These are phyloP conservation scores for Craniophora ligustri DNA, from an alignment of 2,888 invertebrate species.

Conservation along the genomic window DNA sequence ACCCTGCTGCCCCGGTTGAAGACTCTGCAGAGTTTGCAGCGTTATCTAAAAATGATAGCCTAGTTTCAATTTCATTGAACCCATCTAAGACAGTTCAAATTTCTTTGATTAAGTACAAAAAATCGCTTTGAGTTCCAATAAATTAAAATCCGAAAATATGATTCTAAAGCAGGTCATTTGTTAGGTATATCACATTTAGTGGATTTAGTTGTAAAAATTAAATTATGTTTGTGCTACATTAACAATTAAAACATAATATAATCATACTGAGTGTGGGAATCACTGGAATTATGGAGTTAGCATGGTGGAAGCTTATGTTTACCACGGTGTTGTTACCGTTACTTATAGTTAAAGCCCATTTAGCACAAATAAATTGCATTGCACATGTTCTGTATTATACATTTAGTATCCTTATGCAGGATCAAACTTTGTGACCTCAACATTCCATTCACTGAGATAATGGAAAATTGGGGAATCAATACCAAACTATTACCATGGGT, in stretches of 20 bases:
- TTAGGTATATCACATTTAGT: conserved; percentile 62
- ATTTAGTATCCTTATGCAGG: conserved; percentile 15
- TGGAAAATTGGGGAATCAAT: conserved; percentile 10
- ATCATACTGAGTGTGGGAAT: conserved; percentile 24
- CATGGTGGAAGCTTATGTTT: conserved; percentile 53
- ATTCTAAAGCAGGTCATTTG: conserved; percentile 74
- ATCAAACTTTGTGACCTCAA: conserved; percentile 25
- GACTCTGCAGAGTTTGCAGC: conserved; percentile 95
- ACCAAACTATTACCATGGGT: conserved; percentile 15
- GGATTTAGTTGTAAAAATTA: conserved; percentile 46
- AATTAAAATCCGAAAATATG: conserved; percentile 53
- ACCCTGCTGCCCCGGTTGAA: conserved; percentile 96
- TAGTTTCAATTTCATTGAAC: conserved; percentile 74
- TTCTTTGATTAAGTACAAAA: conserved; percentile 37
- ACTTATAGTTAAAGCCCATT: conserved; percentile 48
- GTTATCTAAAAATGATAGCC: conserved; percentile 92
- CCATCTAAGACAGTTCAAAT: conserved; percentile 49
- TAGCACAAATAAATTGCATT: conserved; percentile 42
- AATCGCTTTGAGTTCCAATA: conserved; percentile 31
- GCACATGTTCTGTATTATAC: conserved; percentile 25
- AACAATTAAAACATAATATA: conserved; percentile 37
- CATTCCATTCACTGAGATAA: conserved; percentile 21
- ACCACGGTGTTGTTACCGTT: conserved; percentile 29
- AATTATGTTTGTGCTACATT: conserved; percentile 51
- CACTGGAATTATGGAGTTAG: conserved; percentile 46